phyloP scores from a whole-genome alignment of 2,888 invertebrate genomes.

The Adelognathus sp. region DNA sequence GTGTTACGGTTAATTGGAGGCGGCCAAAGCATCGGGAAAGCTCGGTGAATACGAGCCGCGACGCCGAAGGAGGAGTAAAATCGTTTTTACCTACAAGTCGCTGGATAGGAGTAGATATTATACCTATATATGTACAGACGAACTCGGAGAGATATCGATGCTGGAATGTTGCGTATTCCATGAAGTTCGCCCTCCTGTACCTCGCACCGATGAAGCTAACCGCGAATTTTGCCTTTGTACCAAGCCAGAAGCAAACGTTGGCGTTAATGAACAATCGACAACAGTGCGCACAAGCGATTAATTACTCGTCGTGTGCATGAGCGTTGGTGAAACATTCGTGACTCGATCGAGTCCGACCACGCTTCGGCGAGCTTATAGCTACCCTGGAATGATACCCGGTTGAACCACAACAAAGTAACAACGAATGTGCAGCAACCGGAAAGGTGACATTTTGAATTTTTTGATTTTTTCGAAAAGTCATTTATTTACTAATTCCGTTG shows the following conservation, averaged over 20 bases:
- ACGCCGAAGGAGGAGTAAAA: background rate
- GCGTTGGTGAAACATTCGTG: background rate
- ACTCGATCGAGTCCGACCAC: background rate
- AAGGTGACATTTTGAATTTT: too few species aligned
- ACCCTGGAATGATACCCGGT: background rate
- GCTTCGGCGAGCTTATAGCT: background rate
- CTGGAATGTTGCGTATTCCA: background rate
- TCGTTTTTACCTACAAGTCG: background rate
- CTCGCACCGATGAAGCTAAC: conserved; percentile 28
- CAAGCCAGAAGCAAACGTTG: conserved; percentile 12
- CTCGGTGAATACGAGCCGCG: conserved; percentile 29
- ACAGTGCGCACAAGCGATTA: conserved; percentile 62
- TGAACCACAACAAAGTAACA: background rate
- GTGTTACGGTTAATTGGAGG: conserved; percentile 58
- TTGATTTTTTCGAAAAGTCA: too few species aligned
- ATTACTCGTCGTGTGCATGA: conserved; percentile 62
- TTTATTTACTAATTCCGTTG: too few species aligned
- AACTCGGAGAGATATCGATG: conserved; percentile 11
- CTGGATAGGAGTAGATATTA: too few species aligned
- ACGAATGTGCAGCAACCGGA: background rate
- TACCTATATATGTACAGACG: background rate
- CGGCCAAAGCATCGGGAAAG: conserved; percentile 53
- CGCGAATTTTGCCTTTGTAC: conserved; percentile 63
- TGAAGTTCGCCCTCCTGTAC: background rate
- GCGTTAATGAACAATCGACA: conserved; percentile 67